phyloP scores from a whole-genome alignment of 2,113 vertebrate species.

The Lucifuga dentata region DNA sequence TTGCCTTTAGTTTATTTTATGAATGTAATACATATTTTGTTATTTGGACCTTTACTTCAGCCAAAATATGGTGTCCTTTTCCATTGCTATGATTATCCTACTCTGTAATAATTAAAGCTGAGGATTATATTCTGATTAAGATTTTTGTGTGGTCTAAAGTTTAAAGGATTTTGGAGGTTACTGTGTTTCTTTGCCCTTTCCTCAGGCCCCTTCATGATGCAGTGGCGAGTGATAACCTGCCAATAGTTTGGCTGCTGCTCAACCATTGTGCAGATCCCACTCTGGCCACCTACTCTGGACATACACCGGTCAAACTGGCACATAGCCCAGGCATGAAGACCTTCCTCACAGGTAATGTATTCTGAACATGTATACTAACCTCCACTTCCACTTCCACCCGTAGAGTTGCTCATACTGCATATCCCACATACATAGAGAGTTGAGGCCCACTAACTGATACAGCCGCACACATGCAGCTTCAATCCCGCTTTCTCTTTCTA shows the following conservation, averaged over 20 bases:
- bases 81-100: too few species aligned
- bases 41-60: too few species aligned
- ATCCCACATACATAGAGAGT: conserved; percentile 17
- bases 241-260: conserved; percentile 95
- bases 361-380: not conserved
- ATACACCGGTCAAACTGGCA: conserved; percentile 94
- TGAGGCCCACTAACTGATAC: conserved; percentile 2
- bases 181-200: not conserved
- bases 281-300: conserved; percentile 96
- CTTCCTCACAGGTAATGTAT: conserved; percentile 89
- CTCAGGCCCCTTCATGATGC: conserved; percentile 95
- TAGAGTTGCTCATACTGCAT: not conserved
- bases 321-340: conserved; percentile 93
- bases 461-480: not conserved
- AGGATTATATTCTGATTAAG: not conserved
- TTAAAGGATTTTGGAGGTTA: not conserved
- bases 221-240: conserved; percentile 94
- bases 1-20: too few species aligned
- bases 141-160: not conserved
- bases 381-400: not conserved
- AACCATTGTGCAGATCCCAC: conserved; percentile 97
- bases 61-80: too few species aligned
- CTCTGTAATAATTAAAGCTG: too few species aligned
- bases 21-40: too few species aligned
- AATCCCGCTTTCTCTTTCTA: not conserved